Conservation (phyloP, 2,797 vertebrate genomes). For the Trachops cirrhosus region DNA sequence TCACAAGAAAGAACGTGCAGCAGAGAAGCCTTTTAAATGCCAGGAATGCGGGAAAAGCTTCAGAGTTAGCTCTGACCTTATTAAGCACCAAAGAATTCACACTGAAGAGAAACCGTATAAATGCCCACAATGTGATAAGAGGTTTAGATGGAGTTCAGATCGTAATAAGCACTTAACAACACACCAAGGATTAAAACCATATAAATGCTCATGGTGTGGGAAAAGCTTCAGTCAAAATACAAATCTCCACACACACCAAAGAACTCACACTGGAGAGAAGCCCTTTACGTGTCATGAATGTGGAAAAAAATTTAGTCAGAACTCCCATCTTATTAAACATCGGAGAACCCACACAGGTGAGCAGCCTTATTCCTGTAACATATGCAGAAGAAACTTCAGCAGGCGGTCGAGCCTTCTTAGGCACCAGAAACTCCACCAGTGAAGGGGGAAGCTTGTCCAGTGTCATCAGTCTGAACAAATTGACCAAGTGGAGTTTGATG, state of each 20-base stretch:
- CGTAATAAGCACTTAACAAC: constrained; percentile 78
- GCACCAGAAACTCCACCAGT: constrained; percentile 73
- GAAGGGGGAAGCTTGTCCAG: background rate
- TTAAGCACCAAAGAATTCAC: constrained; percentile 72
- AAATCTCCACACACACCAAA: constrained; percentile 78
- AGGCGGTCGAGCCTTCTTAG: constrained; percentile 69
- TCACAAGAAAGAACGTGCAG: constrained; percentile 53
- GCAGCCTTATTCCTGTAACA: constrained; percentile 57
- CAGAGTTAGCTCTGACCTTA: constrained; percentile 74
- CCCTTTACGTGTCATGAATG: constrained; percentile 67
- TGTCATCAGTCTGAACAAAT: constrained; percentile 10
- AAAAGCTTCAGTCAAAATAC: constrained; percentile 80
- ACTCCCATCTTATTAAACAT: constrained; percentile 66
- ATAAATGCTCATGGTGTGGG: constrained; percentile 77
- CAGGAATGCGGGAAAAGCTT: constrained; percentile 75
- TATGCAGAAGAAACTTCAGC: constrained; percentile 71
- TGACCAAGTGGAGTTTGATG: background rate
- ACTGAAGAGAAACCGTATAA: constrained; percentile 64
- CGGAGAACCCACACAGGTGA: constrained; percentile 67
- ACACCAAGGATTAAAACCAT: constrained; percentile 70
- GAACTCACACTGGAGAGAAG: constrained; percentile 76
- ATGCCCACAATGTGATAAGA: constrained; percentile 72
- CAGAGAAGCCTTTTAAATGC: constrained; percentile 70
- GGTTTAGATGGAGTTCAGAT: constrained; percentile 77
- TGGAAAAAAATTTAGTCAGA: constrained; percentile 67